These are phyloP conservation scores for Myotis brandtii DNA, from an alignment of 2,113 vertebrate genomes.

Conservation along the genomic window DNA sequence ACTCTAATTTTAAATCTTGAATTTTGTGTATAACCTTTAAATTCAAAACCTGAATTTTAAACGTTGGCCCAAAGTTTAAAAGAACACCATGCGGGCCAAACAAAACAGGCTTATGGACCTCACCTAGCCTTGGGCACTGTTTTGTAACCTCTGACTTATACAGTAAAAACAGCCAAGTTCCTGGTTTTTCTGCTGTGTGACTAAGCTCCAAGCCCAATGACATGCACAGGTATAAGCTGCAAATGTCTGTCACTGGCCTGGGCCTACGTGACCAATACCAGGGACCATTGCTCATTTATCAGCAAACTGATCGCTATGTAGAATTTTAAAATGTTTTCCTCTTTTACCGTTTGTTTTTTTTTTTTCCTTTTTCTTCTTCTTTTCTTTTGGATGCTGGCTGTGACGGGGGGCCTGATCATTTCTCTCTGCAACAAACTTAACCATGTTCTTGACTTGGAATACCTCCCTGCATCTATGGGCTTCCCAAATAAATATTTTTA, in stretches of 20 bases:
- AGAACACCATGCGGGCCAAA: neutral
- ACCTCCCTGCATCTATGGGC: neutral
- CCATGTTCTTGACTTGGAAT: neutral
- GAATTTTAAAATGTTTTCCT: neutral
- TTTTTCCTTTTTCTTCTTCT: no score
- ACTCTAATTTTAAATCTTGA: slow-evolving; percentile 22
- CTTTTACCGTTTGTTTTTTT: neutral
- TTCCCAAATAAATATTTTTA: slow-evolving; percentile 29
- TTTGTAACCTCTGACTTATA: neutral
- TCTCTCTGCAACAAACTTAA: neutral
- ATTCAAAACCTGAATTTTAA: slow-evolving; percentile 12
- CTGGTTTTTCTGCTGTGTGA: neutral
- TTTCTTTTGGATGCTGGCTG: neutral
- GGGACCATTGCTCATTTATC: neutral
- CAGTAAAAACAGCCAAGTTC: neutral
- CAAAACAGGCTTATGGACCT: neutral
- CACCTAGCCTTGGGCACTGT: neutral
- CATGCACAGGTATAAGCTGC: neutral
- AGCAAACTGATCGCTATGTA: neutral
- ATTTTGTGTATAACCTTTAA: neutral
- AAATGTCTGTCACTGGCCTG: neutral
- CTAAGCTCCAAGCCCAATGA: neutral
- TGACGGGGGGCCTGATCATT: neutral
- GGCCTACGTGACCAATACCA: no score
- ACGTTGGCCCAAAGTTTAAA: neutral